phyloP scores from a whole-genome alignment of 2,888 invertebrate genomes.

The Notodonta dromedarius region DNA sequence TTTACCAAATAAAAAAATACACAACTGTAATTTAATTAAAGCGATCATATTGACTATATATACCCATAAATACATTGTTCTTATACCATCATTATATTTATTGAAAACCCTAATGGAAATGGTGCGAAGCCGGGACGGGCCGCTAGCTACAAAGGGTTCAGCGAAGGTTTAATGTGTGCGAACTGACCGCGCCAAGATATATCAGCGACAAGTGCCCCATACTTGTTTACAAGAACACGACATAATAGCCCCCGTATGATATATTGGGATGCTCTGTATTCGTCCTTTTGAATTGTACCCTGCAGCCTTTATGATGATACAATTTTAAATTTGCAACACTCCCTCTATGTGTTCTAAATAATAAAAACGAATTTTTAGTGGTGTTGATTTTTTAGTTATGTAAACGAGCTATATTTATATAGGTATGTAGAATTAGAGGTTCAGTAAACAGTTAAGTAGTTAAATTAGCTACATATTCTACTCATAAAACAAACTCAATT shows the following conservation, averaged over 20 bases:
- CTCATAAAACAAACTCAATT: too few relatives aligned
- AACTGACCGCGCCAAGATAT: constrained; percentile 77
- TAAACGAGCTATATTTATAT: too few relatives aligned
- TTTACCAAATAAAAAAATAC: too few relatives aligned
- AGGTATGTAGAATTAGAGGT: too few relatives aligned
- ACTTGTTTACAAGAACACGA: constrained; percentile 80
- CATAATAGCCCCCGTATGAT: constrained; percentile 70
- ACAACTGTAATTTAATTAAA: too few relatives aligned
- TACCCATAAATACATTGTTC: too few relatives aligned
- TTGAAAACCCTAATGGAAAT: constrained; percentile 13
- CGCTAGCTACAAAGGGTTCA: constrained; percentile 28
- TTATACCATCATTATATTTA: constrained; percentile 9
- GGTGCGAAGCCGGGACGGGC: constrained; percentile 12
- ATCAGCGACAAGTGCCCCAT: constrained; percentile 73
- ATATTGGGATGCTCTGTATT: constrained; percentile 48
- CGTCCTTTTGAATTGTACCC: not conserved
- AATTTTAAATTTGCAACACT: not conserved
- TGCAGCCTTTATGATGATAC: not conserved
- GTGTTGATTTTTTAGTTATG: too few relatives aligned
- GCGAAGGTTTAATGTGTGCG: constrained; percentile 37
- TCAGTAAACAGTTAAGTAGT: too few relatives aligned
- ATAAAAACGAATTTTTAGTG: too few relatives aligned
- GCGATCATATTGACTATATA: too few relatives aligned
- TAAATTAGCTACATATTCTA: too few relatives aligned
- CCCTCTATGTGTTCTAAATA: too few relatives aligned